phyloP scores from a whole-genome alignment of 2,888 invertebrate genomes.

The Drosophila subquinaria region DNA sequence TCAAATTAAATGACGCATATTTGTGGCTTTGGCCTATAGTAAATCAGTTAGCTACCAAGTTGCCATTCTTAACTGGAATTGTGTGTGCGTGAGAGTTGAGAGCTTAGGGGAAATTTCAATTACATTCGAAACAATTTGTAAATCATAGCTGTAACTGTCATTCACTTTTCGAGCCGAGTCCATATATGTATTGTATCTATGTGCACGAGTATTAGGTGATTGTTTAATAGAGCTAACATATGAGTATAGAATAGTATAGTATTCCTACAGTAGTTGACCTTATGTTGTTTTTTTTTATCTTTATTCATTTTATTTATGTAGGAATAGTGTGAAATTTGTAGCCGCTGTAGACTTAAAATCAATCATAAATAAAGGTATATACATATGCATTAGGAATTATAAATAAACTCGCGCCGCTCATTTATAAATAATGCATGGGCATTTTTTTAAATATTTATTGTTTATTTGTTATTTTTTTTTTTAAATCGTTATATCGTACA shows the following conservation, averaged over 20 bases:
- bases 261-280: conserved; percentile 54
- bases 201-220: conserved; percentile 15
- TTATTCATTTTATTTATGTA: conserved; percentile 16
- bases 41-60: background rate
- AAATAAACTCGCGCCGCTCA: background rate
- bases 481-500: no score
- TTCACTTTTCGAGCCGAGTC: conserved; percentile 10
- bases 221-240: conserved; percentile 18
- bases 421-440: conserved; percentile 40
- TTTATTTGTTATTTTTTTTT: background rate
- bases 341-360: conserved; percentile 27
- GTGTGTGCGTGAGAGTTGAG: background rate
- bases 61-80: conserved; percentile 9
- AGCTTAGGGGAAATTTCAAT: conserved; percentile 21
- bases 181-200: background rate
- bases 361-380: conserved; percentile 50
- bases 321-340: conserved; percentile 53
- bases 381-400: conserved; percentile 43
- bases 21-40: conserved; percentile 1
- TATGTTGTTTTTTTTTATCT: conserved; percentile 31
- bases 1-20: conserved; percentile 37
- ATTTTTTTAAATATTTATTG: background rate
- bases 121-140: conserved; percentile 35
- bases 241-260: conserved; percentile 12
- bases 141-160: conserved; percentile 29